Base-by-base conservation (phyloP, 2,113 vertebrate species). In the Psilopsiagon aurifrons region DNA sequence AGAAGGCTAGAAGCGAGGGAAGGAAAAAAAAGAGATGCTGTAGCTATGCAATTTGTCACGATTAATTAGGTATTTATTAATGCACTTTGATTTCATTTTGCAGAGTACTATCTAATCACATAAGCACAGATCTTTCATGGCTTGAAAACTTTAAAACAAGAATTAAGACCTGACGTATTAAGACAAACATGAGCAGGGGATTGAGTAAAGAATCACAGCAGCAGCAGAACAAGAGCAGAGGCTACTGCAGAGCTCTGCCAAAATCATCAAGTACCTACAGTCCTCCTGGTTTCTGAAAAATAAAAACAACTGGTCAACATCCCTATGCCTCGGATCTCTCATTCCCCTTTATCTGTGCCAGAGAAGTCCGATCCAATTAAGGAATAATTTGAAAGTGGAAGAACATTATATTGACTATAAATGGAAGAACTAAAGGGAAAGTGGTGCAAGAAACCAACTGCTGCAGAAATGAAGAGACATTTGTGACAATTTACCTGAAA, bases 31-130 rank as follows among this genome's bases (percentile, higher is more conserved):
- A 66, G 49, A 92, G 95, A 59, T 35, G 41, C 11, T 80, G 49
- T 22, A 74, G 41, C 55, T 73, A 11, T 39, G 43, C 43, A 54
- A 95, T 93, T 86, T 93, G 69, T 63, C 83, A 86, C 47, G 11
- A 75, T 82, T 93, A 83, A 86, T 95, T 64, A 63, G 47, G 24
- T 88, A 70, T 55, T 92, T 67, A 75, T 75, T 80, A 67, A 81
- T 31, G 20, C 28, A 60, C 68, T 43, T 78, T 62, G 22, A 73
- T 46, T 88, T 68, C 4, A 49, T 82, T 84, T 90, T 46, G 49
- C 68, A 75, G 86, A 78, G 55, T 22, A 33, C 2, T 2, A 79
- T 37, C 86, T 41, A 67, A 95, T 80, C 59, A 63, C 55, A 77
- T 35, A 74, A 52, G 23, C 10, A 86, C 23, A 37, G 51, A 83